A percentile compares a stretch with the other conserved stretches of the same genome.
Evolutionary conservation across 2,113 vertebrate genomes (phyloP).

Genomic region (Ptyas mucosa): DNA sequence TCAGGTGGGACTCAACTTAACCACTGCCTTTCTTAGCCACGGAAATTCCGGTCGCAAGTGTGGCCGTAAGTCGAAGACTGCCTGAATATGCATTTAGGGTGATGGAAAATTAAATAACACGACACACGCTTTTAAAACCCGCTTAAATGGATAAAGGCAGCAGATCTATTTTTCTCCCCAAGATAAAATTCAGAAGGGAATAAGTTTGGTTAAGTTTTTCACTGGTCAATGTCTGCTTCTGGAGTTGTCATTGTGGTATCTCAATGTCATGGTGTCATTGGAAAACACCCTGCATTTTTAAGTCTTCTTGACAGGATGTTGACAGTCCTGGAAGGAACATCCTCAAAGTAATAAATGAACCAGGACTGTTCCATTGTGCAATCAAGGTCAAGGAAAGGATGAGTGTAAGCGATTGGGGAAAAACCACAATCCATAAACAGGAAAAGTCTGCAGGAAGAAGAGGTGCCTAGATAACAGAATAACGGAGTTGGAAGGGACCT

Average conservation of each 20-base stretch:
- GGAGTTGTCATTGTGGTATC: neutral
- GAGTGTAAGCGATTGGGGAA: neutral
- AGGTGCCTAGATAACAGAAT: neutral
- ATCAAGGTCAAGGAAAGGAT: neutral
- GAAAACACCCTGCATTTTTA: neutral
- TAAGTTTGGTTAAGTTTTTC: neutral
- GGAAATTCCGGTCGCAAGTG: no score
- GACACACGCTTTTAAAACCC: neutral
- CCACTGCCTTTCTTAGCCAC: no score
- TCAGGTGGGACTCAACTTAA: no score
- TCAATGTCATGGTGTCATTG: neutral
- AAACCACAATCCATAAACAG: neutral
- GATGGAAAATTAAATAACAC: neutral
- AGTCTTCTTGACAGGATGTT: neutral
- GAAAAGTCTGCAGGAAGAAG: neutral
- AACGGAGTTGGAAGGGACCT: neutral
- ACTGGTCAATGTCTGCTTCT: no score
- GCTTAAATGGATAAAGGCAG: neutral
- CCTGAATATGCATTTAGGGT: neutral
- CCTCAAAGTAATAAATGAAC: neutral
- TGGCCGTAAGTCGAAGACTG: neutral
- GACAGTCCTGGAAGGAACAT: neutral
- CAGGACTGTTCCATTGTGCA: neutral
- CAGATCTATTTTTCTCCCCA: neutral
- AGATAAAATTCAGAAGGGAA: neutral